A percentile compares a stretch with the other conserved stretches of the same genome.
Conservation (phyloP, 2,113 vertebrate species). For the Thalassoma bifasciatum region DNA sequence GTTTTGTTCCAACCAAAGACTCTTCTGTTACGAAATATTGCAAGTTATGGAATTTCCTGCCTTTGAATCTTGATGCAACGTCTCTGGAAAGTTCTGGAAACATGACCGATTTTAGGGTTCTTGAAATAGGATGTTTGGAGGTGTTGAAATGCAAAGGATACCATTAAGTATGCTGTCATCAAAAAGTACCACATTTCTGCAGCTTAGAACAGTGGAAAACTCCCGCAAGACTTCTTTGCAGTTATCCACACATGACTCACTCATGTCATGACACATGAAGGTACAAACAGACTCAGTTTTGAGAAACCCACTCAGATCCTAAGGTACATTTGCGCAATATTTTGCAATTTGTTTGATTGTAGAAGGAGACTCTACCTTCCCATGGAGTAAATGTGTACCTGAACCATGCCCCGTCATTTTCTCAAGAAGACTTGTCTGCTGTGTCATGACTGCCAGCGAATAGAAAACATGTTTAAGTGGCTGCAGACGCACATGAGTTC, state of each 20-base stretch:
- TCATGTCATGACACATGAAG: conserved; percentile 56
- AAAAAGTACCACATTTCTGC: conserved; percentile 63
- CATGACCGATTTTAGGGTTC: neutral
- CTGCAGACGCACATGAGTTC: conserved; percentile 58
- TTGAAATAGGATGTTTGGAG: neutral
- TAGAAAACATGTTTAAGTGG: conserved; percentile 53
- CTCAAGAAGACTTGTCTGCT: conserved; percentile 38
- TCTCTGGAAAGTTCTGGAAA: conserved; percentile 17
- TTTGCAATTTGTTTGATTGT: conserved; percentile 22
- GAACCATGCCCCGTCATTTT: conserved; percentile 22
- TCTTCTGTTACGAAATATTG: conserved; percentile 33
- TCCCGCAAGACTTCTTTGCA: conserved; percentile 41
- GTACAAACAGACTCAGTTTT: conserved; percentile 38
- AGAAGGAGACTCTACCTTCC: neutral
- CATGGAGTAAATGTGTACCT: neutral
- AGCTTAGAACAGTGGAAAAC: conserved; percentile 39
- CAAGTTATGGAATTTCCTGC: neutral
- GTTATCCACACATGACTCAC: conserved; percentile 68
- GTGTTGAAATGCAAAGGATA: conserved; percentile 27
- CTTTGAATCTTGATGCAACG: neutral
- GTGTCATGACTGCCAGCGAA: conserved; percentile 50
- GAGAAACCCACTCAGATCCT: conserved; percentile 45
- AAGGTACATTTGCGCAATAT: conserved; percentile 27
- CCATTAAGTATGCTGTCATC: conserved; percentile 45
- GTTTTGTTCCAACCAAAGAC: conserved; percentile 21